These are phyloP conservation scores for Picus viridis DNA, from an alignment of 2,797 vertebrate genomes.

Conservation along the genomic window DNA sequence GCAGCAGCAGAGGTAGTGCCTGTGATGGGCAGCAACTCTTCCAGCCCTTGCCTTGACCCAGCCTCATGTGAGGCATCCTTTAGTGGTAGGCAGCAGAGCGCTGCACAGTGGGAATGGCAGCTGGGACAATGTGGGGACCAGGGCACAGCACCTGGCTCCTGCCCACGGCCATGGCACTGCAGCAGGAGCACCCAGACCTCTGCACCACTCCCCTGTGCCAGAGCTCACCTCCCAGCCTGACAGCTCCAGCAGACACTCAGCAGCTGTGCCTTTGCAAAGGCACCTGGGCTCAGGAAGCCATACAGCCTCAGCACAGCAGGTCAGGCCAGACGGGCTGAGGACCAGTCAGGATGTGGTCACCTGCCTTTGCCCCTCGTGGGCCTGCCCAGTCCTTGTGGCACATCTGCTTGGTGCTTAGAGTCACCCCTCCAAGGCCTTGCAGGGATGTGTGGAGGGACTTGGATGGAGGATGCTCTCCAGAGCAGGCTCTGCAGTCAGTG, in stretches of 20 bases:
- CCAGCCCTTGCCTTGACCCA: neutral
- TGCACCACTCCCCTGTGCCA: neutral
- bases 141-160: neutral
- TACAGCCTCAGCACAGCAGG: neutral
- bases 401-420: neutral
- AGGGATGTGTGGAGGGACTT: neutral
- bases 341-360: neutral
- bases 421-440: neutral
- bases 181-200: neutral
- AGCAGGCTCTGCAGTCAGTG: accelerated
- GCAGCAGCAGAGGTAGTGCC: neutral
- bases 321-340: neutral
- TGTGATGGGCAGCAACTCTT: neutral
- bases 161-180: neutral
- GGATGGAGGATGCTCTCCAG: neutral
- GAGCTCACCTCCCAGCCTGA: neutral
- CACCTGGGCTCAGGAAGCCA: neutral
- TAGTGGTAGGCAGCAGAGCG: neutral
- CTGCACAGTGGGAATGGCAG: neutral
- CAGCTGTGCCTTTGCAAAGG: neutral
- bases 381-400: neutral
- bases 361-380: neutral
- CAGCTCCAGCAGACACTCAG: neutral
- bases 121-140: neutral
- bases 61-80: neutral